These are phyloP conservation scores for Scaptomyza flava DNA, from an alignment of 2,888 invertebrate genomes.

Conservation along the genomic window DNA sequence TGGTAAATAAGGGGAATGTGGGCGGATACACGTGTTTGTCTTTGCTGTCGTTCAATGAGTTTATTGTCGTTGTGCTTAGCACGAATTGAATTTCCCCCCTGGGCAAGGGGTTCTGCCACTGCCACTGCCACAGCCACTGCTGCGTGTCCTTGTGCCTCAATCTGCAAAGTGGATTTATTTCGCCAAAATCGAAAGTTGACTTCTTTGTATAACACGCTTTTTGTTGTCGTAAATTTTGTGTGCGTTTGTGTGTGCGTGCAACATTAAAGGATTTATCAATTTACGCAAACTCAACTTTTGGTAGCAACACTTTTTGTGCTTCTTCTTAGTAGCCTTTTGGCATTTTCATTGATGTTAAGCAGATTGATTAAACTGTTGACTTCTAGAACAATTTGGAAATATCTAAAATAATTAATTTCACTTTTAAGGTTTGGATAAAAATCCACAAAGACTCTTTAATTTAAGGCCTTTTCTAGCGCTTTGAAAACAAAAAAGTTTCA, in stretches of 20 bases:
- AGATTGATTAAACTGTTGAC: constrained; percentile 71
- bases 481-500: neutral
- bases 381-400: constrained; percentile 4
- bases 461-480: neutral
- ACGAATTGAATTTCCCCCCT: constrained; percentile 69
- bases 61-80: constrained; percentile 70
- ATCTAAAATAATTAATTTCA: too few relatives aligned
- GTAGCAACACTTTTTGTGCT: constrained; percentile 28
- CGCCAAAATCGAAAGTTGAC: constrained; percentile 74
- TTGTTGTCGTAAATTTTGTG: constrained; percentile 34
- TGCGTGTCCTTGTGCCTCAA: constrained; percentile 50
- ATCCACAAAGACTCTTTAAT: neutral
- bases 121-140: constrained; percentile 10
- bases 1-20: neutral
- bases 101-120: constrained; percentile 15
- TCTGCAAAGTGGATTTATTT: constrained; percentile 79
- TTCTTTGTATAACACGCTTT: constrained; percentile 48
- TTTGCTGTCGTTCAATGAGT: constrained; percentile 68
- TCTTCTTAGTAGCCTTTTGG: constrained; percentile 5
- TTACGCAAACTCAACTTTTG: constrained; percentile 63
- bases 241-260: constrained; percentile 11
- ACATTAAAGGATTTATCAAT: constrained; percentile 79
- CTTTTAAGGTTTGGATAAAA: neutral
- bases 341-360: constrained; percentile 28
- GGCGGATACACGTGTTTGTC: constrained; percentile 60